Conservation (phyloP, 2,888 invertebrate species). For the Neoascia interrupta region DNA sequence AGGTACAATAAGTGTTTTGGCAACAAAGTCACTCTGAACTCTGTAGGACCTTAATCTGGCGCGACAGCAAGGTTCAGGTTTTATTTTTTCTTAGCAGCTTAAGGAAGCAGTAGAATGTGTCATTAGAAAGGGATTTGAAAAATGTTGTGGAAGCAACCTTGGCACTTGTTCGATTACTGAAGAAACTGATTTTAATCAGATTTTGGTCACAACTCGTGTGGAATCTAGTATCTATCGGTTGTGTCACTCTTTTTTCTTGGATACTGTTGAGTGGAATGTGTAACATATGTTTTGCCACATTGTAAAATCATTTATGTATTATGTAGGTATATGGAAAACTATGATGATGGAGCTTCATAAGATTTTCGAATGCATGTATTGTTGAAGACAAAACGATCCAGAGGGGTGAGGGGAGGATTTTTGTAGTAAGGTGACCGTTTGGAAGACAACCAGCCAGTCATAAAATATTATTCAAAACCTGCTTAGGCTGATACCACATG, state of each 20-base stretch:
- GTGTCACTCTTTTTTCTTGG: conserved; percentile 5
- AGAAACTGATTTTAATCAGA: conserved; percentile 30
- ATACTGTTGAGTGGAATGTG: not conserved
- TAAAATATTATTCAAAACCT: no score
- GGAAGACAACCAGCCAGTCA: no score
- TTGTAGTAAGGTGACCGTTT: no score
- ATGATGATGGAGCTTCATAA: not conserved
- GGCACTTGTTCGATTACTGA: conserved; percentile 43
- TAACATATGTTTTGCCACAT: conserved; percentile 35
- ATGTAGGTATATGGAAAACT: not conserved
- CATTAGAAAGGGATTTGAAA: conserved; percentile 50
- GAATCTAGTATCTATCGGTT: conserved; percentile 30
- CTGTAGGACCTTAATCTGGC: not conserved
- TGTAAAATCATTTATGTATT: conserved; percentile 3
- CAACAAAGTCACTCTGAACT: conserved; percentile 60
- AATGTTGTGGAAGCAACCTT: conserved; percentile 22
- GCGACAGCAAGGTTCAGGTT: not conserved
- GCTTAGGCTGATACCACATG: no score
- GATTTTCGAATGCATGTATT: no score
- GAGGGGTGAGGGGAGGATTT: no score
- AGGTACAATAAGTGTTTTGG: conserved; percentile 60
- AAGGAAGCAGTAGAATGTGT: conserved; percentile 13
- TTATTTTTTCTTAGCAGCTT: not conserved
- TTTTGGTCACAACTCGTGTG: conserved; percentile 14
- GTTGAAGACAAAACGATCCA: no score